These are phyloP conservation scores for Drosophila lutescens DNA, from an alignment of 2,888 invertebrate genomes.

Conservation along the genomic window DNA sequence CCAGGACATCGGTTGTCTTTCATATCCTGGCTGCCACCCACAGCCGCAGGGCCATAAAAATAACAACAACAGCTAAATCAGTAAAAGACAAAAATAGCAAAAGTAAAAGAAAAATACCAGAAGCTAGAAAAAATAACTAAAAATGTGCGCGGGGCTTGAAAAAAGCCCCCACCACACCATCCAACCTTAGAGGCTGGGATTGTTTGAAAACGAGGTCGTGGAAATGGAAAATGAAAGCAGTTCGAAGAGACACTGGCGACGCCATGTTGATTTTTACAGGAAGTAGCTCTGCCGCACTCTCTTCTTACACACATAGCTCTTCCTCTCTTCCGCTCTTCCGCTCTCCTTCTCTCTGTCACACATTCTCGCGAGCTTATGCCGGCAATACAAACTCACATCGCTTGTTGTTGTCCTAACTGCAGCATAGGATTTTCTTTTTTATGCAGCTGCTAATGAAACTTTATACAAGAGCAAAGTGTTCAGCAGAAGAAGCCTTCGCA, in stretches of 20 bases:
- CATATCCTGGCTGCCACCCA: constrained; percentile 62
- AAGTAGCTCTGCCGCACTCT: constrained; percentile 13
- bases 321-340: not conserved
- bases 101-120: constrained; percentile 32
- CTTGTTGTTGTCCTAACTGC: constrained; percentile 25
- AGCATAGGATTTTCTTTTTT: not conserved
- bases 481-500: not conserved
- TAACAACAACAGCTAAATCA: constrained; percentile 23
- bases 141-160: constrained; percentile 36
- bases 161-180: constrained; percentile 1
- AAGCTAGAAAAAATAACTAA: constrained; percentile 34
- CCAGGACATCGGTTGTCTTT: constrained; percentile 29
- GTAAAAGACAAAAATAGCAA: constrained; percentile 37
- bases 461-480: constrained; percentile 15
- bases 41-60: constrained; percentile 60
- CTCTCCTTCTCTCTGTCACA: constrained; percentile 2
- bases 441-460: constrained; percentile 30
- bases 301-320: not conserved
- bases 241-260: constrained; percentile 66
- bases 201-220: constrained; percentile 82
- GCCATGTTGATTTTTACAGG: constrained; percentile 49
- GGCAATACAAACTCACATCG: constrained; percentile 49
- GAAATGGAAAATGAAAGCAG: constrained; percentile 84
- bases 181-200: constrained; percentile 24
- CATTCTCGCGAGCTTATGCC: constrained; percentile 44